A percentile compares a stretch with the other conserved stretches of the same genome.
Conservation (phyloP, 35 echinoderm and acorn worm species). For the Ophioderma brevispina region DNA sequence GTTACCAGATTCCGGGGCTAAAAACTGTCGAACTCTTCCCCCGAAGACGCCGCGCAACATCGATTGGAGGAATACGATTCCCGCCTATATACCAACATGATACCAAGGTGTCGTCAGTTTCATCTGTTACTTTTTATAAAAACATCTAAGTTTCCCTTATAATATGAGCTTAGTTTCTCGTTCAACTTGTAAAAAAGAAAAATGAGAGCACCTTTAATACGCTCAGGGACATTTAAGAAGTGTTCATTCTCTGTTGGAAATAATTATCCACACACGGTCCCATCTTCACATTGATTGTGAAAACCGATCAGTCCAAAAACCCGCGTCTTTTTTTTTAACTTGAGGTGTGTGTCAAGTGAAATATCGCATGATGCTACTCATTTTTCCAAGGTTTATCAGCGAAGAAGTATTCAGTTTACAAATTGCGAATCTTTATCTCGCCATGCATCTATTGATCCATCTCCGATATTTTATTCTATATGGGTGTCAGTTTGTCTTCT, state of each 20-base stretch:
- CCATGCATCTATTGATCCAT: not conserved
- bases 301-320: not conserved
- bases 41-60: not conserved
- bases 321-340: not conserved
- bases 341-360: not conserved
- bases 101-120: not conserved
- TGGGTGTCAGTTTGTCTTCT: not conserved
- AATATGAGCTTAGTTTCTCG: not conserved
- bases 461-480: not conserved
- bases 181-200: not conserved
- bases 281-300: not conserved
- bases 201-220: conserved; percentile 5
- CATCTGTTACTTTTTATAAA: not conserved
- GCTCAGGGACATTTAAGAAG: not conserved
- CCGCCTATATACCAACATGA: not conserved
- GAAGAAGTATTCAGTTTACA: not conserved
- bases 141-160: not conserved
- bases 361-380: conserved; percentile 7
- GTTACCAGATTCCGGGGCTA: not conserved
- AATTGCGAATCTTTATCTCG: not conserved
- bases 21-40: not conserved
- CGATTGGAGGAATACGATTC: not conserved
- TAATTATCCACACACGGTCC: not conserved
- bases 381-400: conserved; percentile 8
- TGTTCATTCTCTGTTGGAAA: conserved; percentile 10